Conservation (phyloP, 2,113 vertebrate species). For the Casuarius casuarius region DNA sequence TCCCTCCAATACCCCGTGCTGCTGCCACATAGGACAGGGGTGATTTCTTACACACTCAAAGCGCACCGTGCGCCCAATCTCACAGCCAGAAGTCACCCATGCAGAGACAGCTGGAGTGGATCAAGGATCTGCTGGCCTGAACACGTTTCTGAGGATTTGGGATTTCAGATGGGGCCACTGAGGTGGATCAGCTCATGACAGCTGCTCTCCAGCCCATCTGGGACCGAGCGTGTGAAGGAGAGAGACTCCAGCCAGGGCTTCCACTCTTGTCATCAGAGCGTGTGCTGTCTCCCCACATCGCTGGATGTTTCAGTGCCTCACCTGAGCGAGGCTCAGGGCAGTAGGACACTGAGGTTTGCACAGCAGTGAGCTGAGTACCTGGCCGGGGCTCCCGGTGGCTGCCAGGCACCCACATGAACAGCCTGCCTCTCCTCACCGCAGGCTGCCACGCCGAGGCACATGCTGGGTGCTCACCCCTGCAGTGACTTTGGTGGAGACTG, state of each 20-base stretch:
- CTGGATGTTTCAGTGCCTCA: neutral
- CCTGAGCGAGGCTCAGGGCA: neutral
- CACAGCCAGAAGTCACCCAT: neutral
- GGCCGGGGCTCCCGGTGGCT: neutral
- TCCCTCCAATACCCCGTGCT: neutral
- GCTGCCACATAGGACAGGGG: neutral
- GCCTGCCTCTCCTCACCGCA: neutral
- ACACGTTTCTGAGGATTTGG: neutral
- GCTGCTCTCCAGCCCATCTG: neutral
- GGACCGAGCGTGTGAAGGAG: no score
- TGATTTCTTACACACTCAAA: neutral
- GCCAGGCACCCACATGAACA: neutral
- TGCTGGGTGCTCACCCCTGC: neutral
- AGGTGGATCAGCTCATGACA: neutral
- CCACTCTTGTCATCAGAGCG: neutral
- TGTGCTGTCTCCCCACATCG: neutral
- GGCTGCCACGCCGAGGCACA: neutral
- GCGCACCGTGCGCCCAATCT: neutral
- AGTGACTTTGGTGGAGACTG: neutral
- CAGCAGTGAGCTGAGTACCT: neutral
- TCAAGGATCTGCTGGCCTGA: neutral
- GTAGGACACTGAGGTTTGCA: neutral
- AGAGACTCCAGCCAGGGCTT: neutral
- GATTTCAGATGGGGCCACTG: neutral
- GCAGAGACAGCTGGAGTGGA: no score